Conservation (phyloP, 2,797 vertebrate species). For the Propithecus perrieri region DNA sequence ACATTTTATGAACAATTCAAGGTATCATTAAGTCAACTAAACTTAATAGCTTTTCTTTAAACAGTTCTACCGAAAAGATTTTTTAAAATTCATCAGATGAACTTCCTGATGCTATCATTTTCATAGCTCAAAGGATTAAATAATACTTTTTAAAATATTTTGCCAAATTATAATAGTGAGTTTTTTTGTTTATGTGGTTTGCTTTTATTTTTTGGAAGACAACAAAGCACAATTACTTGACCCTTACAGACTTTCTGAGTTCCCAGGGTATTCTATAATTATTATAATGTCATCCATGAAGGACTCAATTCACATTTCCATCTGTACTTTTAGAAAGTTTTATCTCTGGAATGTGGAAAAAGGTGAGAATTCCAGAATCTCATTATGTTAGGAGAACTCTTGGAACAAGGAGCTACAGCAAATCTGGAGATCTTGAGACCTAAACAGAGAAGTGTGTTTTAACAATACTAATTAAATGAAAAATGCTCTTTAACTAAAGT, state of each 20-base stretch:
- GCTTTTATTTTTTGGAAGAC: background rate
- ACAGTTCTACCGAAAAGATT: background rate
- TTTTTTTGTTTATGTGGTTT: background rate
- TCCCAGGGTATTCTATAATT: background rate
- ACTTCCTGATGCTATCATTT: background rate
- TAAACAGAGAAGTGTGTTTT: conserved; percentile 49
- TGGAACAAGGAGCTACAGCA: background rate
- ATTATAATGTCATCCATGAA: background rate
- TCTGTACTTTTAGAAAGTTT: conserved; percentile 1
- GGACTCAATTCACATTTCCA: conserved; percentile 32
- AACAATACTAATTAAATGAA: background rate
- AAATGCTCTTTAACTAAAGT: background rate
- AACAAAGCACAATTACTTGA: conserved; percentile 1
- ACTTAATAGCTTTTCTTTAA: background rate
- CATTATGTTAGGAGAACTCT: background rate
- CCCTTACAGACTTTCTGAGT: background rate
- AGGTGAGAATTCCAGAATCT: conserved; percentile 12
- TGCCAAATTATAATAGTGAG: background rate
- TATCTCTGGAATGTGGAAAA: conserved; percentile 8
- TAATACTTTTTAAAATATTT: background rate
- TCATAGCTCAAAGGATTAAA: background rate
- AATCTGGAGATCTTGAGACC: background rate
- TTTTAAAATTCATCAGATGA: background rate
- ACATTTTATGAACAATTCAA: conserved; percentile 3
- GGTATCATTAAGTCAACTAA: background rate